These are phyloP conservation scores for Naso thynnoides DNA, from an alignment of 2,797 vertebrate species.

Conservation along the genomic window DNA sequence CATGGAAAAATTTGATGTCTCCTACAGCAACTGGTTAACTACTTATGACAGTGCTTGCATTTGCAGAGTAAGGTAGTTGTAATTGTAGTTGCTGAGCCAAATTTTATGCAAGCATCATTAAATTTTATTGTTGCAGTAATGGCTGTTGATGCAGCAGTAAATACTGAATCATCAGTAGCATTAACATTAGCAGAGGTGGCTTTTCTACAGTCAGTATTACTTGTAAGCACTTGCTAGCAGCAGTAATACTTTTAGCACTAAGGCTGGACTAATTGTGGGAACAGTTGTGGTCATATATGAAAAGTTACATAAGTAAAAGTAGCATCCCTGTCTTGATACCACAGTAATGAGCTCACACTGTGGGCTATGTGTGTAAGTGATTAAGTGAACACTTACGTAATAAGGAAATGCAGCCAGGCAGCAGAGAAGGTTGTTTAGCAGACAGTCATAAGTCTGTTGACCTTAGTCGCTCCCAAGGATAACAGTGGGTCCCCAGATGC, in stretches of 20 bases:
- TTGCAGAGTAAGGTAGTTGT: background rate
- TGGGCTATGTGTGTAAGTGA: background rate
- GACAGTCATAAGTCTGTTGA: constrained; percentile 53
- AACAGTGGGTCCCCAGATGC: constrained; percentile 50
- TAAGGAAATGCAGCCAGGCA: constrained; percentile 31
- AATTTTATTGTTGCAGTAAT: background rate
- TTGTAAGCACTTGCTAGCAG: background rate
- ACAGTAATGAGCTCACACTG: background rate
- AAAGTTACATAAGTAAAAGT: background rate
- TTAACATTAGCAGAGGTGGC: background rate
- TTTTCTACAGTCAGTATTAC: background rate
- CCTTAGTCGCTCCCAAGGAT: constrained; percentile 46
- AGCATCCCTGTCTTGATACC: background rate
- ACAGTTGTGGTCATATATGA: background rate
- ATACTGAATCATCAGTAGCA: background rate
- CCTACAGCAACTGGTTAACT: background rate
- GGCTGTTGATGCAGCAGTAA: background rate
- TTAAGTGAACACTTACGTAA: constrained; percentile 13
- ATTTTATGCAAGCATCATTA: background rate
- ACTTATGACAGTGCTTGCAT: background rate
- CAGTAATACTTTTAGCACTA: background rate
- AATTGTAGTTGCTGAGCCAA: background rate
- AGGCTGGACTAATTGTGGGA: background rate
- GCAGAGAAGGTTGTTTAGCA: constrained; percentile 57
- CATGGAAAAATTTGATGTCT: background rate